Base-by-base conservation (phyloP, 2,113 vertebrate genomes). In the Xyliphius kryptos region DNA sequence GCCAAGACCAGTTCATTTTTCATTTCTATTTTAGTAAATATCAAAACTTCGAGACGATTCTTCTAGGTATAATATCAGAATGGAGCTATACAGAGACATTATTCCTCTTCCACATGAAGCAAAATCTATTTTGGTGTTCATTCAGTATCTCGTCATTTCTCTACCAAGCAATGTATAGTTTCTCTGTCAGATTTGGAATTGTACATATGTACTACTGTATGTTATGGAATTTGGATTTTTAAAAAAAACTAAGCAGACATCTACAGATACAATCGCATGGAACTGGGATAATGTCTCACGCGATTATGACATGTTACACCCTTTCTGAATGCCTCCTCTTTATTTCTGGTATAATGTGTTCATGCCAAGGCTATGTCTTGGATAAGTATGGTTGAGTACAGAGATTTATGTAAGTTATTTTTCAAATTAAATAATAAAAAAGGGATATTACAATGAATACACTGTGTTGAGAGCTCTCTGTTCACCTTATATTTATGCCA, bases 301-400 rank as follows among this genome's bases (percentile, higher is more conserved):
- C 67, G 82, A 87, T 83, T 80, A 87, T 89, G 83, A 85, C 87
- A 88, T 83, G 80, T 84, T 82, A 80, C 82, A 85, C 89, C 87
- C 86, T 89, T 91, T 89, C 85, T n/a, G 82, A 91, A 94, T 92
- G 94, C 92, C 91, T 95, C 94, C 83, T 91, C 68, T 89, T 74
- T 82, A 83, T 84, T 85, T 82, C 83, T 88, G 89, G 90, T 92
- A 89, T 88, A 90, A 89, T 90, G 86, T 87, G 87, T 90, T 89
- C 82, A 84, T 87, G 83, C 89, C 70, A 72, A 93, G 92, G 83
- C 87, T 3, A 84, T 91, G 90, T 93, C 90, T 95, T 93, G 90
- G 88, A 83, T 72, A 88, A 89, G 86, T 91, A 91, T 91, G 88
- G 89, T 91, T 88, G 87, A 81, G 75, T 86, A 89, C 80, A 88